phyloP scores from a whole-genome alignment of 2,888 invertebrate genomes.

The Leptura quadrifasciata region DNA sequence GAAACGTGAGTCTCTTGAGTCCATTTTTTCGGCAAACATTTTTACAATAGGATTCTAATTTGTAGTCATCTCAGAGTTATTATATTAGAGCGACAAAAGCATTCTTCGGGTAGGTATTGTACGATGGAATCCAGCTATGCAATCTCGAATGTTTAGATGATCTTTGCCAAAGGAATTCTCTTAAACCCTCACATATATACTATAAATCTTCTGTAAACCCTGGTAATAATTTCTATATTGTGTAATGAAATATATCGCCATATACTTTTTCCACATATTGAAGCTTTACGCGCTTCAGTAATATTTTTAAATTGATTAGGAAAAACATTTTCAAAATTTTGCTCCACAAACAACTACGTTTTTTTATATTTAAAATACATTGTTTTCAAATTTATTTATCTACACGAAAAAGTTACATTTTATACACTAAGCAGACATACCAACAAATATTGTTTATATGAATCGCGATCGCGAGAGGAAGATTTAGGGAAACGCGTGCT shows the following conservation, averaged over 20 bases:
- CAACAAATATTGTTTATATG: constrained; percentile 5
- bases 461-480: constrained; percentile 50
- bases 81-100: constrained; percentile 17
- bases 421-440: constrained; percentile 19
- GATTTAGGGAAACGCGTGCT: constrained; percentile 64
- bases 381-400: neutral
- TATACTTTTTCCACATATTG: constrained; percentile 4
- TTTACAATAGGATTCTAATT: constrained; percentile 21
- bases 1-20: constrained; percentile 51
- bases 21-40: constrained; percentile 61
- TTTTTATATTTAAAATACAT: constrained; percentile 3
- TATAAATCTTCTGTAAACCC: constrained; percentile 56
- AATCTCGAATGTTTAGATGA: constrained; percentile 9
- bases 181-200: constrained; percentile 24
- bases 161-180: constrained; percentile 18
- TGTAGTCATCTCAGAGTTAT: constrained; percentile 21
- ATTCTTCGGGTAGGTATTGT: constrained; percentile 25
- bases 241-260: constrained; percentile 41
- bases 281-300: neutral
- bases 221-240: constrained; percentile 53
- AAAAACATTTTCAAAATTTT: constrained; percentile 15
- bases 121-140: neutral
- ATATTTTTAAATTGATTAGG: constrained; percentile 4
- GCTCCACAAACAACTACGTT: constrained; percentile 5
- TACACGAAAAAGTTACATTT: constrained; percentile 21